Base-by-base conservation (phyloP, 1,140 invertebrate genomes). In the Drusus annulatus region DNA sequence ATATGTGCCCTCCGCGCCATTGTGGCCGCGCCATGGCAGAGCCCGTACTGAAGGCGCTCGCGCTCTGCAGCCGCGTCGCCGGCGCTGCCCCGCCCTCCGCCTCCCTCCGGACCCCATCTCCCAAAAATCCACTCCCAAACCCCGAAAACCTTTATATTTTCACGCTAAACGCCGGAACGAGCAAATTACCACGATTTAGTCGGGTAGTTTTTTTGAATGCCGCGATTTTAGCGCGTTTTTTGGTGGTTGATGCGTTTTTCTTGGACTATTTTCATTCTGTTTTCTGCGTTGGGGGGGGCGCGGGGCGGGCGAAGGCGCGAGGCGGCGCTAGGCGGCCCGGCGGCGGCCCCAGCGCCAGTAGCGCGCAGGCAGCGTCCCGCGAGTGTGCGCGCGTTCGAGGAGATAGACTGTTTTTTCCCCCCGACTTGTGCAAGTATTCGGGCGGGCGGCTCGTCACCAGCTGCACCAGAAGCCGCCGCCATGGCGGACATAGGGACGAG, bases 341-440 rank as follows among this genome's bases (percentile, higher is more conserved):
- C 83, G 65, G 78, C 78, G 80, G 78, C 62, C 84, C 84, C 84
- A 85, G 85, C 73, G 81, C 83, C 85, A 86, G 87, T 88, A 86
- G 89, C 86, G 87, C 86, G 87, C 87, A 86, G 86, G 87, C 87
- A 87, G 87, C 87, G 88, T 87, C 60, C 65, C 36, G 31, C 45
- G 36, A 62, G 65, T 58, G 76, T 69, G 62, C 19, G 76, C 50
- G 45, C 31, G 63, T 78, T 16, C 16, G 74, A 36, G 25, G 23
- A 51, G 62, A 31, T 58, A n/a, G 8, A 15, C n/a, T 45, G n/a
- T 62, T 51, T 45, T 45, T 45, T 45, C 45, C 17, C n/a, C 19
- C 10, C 36, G 36, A 15, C 31, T 50, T 23, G 19, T 86, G 86
- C 87, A 88, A 87, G 88, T 85, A 58, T 85, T 83, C 84, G 86